phyloP scores from a whole-genome alignment of 2,888 invertebrate genomes.

The Sphaerophoria rueppellii region DNA sequence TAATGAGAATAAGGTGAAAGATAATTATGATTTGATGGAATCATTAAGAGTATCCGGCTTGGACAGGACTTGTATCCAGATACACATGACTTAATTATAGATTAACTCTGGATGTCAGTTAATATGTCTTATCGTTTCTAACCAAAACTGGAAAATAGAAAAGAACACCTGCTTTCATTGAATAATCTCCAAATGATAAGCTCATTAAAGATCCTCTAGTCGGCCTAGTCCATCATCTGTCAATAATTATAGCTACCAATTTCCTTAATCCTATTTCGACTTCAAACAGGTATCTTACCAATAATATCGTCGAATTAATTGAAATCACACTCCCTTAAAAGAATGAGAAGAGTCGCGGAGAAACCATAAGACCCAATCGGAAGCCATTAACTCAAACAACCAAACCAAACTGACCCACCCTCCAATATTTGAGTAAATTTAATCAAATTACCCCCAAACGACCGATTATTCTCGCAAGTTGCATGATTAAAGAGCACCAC shows the following conservation, averaged over 20 bases:
- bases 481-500: slow-evolving; percentile 65
- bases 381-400: slow-evolving; percentile 55
- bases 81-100: background rate
- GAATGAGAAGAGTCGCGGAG: background rate
- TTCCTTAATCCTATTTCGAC: no score
- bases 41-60: background rate
- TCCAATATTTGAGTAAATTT: slow-evolving; percentile 54
- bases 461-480: slow-evolving; percentile 39
- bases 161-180: no score
- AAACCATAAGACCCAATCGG: slow-evolving; percentile 53
- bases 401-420: slow-evolving; percentile 43
- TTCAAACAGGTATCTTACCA: background rate
- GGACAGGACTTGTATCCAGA: background rate
- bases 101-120: background rate
- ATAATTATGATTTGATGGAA: background rate
- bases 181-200: no score
- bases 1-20: slow-evolving; percentile 44
- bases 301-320: slow-evolving; percentile 20
- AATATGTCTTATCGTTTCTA: no score
- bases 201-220: no score
- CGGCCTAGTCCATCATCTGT: no score
- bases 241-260: no score
- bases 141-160: no score
- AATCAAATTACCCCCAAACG: slow-evolving; percentile 66
- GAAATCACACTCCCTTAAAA: slow-evolving; percentile 35